Evolutionary conservation across 2,888 invertebrate species (phyloP).

Genomic region (Eubasilissa splendida): DNA sequence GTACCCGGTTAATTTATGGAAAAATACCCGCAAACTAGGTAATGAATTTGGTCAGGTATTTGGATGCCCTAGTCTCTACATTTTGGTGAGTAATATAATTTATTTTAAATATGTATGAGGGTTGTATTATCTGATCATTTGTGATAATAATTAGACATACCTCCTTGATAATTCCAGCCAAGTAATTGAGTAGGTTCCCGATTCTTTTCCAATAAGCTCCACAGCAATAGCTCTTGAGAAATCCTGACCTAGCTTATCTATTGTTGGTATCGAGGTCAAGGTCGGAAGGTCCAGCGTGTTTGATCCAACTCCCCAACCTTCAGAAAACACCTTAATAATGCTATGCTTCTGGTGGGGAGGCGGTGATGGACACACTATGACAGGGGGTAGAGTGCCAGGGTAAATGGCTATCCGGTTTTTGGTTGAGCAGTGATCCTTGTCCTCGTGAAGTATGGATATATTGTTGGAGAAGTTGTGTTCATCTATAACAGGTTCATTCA

Average conservation of each 20-base stretch:
- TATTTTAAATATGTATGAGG: too few relatives aligned
- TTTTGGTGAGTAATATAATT: too few relatives aligned
- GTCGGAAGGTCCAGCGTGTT: conserved; percentile 75
- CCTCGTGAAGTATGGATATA: conserved; percentile 73
- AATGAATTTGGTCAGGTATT: too few relatives aligned
- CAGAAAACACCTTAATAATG: conserved; percentile 86
- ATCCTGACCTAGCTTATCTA: conserved; percentile 76
- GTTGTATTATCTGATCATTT: too few relatives aligned
- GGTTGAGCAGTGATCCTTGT: conserved; percentile 78
- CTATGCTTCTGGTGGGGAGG: conserved; percentile 73
- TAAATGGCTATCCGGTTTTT: conserved; percentile 86
- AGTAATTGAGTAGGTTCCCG: conserved; percentile 82
- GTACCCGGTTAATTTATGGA: too few relatives aligned
- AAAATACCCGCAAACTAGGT: too few relatives aligned
- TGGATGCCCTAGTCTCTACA: too few relatives aligned
- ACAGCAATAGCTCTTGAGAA: conserved; percentile 81
- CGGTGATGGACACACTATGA: conserved; percentile 75
- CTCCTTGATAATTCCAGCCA: conserved; percentile 87
- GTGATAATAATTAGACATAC: conserved; percentile 59
- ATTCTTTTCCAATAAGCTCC: conserved; percentile 85
- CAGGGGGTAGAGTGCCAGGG: conserved; percentile 77
- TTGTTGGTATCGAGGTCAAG: conserved; percentile 72
- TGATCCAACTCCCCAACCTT: conserved; percentile 79
- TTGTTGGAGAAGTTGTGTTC: conserved; percentile 73
- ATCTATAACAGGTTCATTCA: conserved; percentile 69